Base-by-base conservation (phyloP, 2,113 vertebrate genomes). In the Arvicanthis niloticus region DNA sequence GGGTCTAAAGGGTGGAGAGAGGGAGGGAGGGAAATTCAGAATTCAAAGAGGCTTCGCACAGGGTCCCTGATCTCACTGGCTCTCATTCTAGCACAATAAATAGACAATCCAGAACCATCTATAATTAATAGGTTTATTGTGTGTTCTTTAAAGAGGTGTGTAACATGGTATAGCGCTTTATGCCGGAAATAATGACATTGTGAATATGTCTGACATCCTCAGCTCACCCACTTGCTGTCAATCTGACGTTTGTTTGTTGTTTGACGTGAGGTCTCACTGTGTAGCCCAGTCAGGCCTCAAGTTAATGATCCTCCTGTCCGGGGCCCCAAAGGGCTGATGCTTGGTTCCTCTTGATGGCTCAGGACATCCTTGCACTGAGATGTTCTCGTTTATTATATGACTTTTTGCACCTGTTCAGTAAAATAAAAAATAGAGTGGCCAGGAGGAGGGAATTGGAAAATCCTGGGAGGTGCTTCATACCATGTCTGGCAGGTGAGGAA, bases 351-450 rank as follows among this genome's bases (percentile, higher is more conserved):
- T n/a, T 42, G 22, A 73, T n/a, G 56, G 62, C 58, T 93, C 88
- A 48, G n/a, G 56, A 88, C 73, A 51, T 87, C 53, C 77, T 87
- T 78, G 48, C 51, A 42, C 22, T 40, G 70, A 73, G 34, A 29
- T 72, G 51, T n/a, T 84, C 56, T 42, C 29, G 70, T 84, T 85
- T 90, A 37, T 53, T 60, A 60, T 42, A 29, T 78, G 88, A 81
- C n/a, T 94, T 88, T 94, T 93, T 70, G n/a, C n/a, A 58, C 78
- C 53, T 92, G 67, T 21, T 76, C 22, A 72, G 70, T 77, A 86
- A 92, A 93, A 88, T 58, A 65, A 93, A 95, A 88, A 95, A 56
- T 80, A 91, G n/a, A 65, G 13, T 75, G 84, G 78, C 78, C 89
- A 45, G 67, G 56, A 85, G 24, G 53, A 90, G 37, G 5, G 89